Evolutionary conservation across 2,888 invertebrate species (phyloP), one percentile per base, ranked within the genome.

Genomic region (Drosophila neonasuta): DNA sequence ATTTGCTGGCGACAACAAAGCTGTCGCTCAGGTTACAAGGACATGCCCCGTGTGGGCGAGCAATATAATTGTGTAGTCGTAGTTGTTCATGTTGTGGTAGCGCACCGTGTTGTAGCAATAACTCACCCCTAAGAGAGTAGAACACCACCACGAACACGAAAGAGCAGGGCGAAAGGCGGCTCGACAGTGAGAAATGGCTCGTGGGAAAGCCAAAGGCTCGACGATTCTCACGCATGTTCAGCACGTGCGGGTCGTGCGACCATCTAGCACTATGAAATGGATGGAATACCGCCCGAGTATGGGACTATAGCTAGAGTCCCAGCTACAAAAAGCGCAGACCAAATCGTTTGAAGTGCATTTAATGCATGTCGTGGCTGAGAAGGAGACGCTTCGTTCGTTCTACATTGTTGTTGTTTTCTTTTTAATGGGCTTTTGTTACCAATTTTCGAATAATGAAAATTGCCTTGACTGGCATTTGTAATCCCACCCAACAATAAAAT

Each of bases 161-260:
- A 24, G 44, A 13, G 7, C 6, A 41, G 6, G 6, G 39, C 36
- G n/a, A 36, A 11, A n/a, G 36, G n/a, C 13, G 9, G 10, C 36
- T 15, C 34, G 65, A 66, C 59, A 66, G 71, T 68, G 74, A 74
- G 60, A 74, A 77, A 77, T 75, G 75, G 76, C 74, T 79, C 88
- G 88, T 88, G 88, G 88, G 90, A 90, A 90, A 89, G 88, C 85
- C 88, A 90, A 87, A 89, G 85, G 75, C 83, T 83, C 80, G 72
- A 67, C 81, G 87, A 86, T 91, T 90, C 90, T 90, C 90, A 91
- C 90, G 90, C 89, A 88, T 81, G 86, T 82, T 88, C 79, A 80
- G 75, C 90, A 90, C 90, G 90, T 91, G 90, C 89, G 82, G 82
- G 77, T 77, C 89, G 86, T 77, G 83, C 86, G 88, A 77, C 79